Percentiles rank a stretch among this genome's conserved stretches.
Conservation (phyloP, 2,888 invertebrate species). For the Clepsis dumicolana region DNA sequence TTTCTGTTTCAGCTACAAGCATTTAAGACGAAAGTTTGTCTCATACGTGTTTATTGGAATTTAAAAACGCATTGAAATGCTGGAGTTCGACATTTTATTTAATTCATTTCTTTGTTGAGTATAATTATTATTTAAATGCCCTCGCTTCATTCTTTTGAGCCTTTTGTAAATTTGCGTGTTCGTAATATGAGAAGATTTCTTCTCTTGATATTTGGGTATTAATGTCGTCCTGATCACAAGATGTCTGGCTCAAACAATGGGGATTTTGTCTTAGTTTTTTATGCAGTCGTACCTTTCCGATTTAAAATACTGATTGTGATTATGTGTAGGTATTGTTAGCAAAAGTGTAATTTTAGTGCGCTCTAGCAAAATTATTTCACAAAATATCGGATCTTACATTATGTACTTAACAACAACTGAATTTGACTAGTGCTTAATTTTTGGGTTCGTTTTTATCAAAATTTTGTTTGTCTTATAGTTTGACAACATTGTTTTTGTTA, state of each 20-base stretch:
- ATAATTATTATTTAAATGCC: neutral
- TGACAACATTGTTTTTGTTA: too few relatives aligned
- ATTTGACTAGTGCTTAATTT: too few relatives aligned
- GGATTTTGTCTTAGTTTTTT: slow-evolving; percentile 33
- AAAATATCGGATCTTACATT: too few relatives aligned
- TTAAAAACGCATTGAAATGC: too few relatives aligned
- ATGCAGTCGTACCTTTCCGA: slow-evolving; percentile 20
- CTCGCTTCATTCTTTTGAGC: neutral
- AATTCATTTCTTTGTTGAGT: neutral
- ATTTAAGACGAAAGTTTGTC: too few relatives aligned
- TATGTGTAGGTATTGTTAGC: slow-evolving; percentile 16
- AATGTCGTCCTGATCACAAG: slow-evolving; percentile 34
- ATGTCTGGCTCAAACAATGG: slow-evolving; percentile 40
- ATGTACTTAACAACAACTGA: too few relatives aligned
- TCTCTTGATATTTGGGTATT: slow-evolving; percentile 34
- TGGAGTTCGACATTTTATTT: too few relatives aligned
- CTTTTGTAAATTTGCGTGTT: neutral
- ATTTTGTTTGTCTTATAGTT: too few relatives aligned
- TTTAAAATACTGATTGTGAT: slow-evolving; percentile 34
- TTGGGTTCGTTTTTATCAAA: too few relatives aligned
- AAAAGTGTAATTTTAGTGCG: neutral
- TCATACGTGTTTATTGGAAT: too few relatives aligned
- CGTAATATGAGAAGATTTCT: slow-evolving; percentile 27
- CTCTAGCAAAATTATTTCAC: neutral
- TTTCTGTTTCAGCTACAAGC: too few relatives aligned